Base-by-base conservation (phyloP, 2,797 vertebrate genomes). In the Crypturellus tataupa region DNA sequence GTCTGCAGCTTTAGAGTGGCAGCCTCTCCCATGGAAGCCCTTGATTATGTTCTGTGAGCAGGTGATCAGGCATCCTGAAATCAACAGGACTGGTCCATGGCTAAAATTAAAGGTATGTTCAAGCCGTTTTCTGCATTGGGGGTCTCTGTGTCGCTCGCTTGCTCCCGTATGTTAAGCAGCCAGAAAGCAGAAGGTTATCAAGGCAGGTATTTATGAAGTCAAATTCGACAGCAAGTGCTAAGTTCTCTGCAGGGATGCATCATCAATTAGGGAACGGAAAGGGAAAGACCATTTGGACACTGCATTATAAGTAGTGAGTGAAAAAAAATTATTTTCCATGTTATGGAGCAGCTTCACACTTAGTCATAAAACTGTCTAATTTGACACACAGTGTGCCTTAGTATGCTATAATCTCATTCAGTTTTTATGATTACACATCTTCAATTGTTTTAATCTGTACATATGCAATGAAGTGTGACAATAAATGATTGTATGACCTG, bases 371-470 rank as follows among this genome's bases (percentile, higher is more conserved):
- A 15, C 71, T 64, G 85, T 64, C 80, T 69, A 81, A 86, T 71
- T 39, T 29, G 64, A 31, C 44, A 35, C 56, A 53, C 58, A 42
- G 35, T 65, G 9, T 64, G 63, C 69, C 58, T 81, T 81, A 85
- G 86, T 76, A 81, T 91, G 75, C 51, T 90, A 69, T 80, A 85
- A 90, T 80, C 69, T 85, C 73, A 91, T 86, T 85, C 70, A 80
- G 18, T n/a, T 49, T 80, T 91, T 80, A 58, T 73, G 80, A 79
- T 73, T 71, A 33, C 84, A 60, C 72, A 73, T 79, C 73, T 90
- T 68, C 75, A 69, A 56, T 85, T 86, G 68, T 64, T 63, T 80
- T 85, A 80, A 90, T 90, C 63, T 76, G 85, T 70, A 77, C 85
- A 63, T 85, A 58, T 33, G 62, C 77, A 91, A 75, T 80, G 82